Evolutionary conservation across 2,888 invertebrate genomes (phyloP), one percentile per base, ranked within the genome.

Genomic region (Thecophora atra): DNA sequence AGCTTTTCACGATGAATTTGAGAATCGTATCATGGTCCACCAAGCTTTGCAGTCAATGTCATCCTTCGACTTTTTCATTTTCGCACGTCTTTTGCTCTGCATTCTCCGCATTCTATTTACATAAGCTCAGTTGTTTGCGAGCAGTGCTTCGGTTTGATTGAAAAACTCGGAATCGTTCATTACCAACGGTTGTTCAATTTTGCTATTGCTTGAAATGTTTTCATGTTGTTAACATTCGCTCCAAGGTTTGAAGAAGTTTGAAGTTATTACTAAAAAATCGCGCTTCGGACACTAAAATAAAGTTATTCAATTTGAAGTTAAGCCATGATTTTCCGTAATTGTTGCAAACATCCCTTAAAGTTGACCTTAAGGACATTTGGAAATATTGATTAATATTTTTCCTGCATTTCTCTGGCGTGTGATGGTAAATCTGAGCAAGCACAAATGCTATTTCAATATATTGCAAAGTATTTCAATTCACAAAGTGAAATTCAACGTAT

Each of bases 81-180:
- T n/a, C 24, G 11, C 17, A 30, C 30, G 6, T 28, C 37, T 21
- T 63, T 24, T 44, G 8, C 47, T 13, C 6, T 30, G 37, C 54
- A 30, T 30, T 66, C 66, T 66, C 11, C 54, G 11, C 30, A 11
- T 37, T 70, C 63, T 24, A 37, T 63, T 51, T 21, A 28, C 15
- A 8, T 19, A 44, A 21, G 21, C 8, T 70, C 52, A 70, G 70
- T 70, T 24, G 21, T 21, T 63, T 62, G 63, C 19, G 63, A 63
- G 37, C 24, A 37, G 21, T 52, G 52, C 21, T 52, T 24, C 17
- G 37, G 17, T 58, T 70, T 52, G 63, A 62, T 63, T 52, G 52
- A 37, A 11, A 28, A 3, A 42, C n/a, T 26, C 58, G n/a, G n/a
- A 64, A 15, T 19, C 15, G 21, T 37, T 28, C 17, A 21, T 15